phyloP scores from a whole-genome alignment of 2,888 invertebrate genomes.

The Pristionchus fissidentatus region DNA sequence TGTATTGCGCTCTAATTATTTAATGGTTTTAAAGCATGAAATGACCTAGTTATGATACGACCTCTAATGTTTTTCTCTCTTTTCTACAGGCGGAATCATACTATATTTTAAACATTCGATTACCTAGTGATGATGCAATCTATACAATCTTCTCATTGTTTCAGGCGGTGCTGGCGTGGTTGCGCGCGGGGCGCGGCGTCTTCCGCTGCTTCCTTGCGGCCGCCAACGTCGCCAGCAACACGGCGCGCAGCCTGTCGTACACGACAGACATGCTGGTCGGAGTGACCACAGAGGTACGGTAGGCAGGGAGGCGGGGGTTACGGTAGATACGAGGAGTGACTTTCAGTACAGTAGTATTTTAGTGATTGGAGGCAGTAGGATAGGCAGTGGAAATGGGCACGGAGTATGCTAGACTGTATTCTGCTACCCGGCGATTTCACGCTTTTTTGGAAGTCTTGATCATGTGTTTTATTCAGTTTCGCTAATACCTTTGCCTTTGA shows the following conservation, averaged over 20 bases:
- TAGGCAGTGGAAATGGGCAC: no score
- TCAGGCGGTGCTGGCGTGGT: slow-evolving; percentile 52
- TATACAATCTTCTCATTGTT: neutral
- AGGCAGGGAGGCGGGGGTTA: neutral
- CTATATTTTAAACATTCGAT: neutral
- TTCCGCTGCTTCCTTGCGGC: slow-evolving; percentile 60
- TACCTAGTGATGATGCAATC: neutral
- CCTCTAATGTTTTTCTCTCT: no score
- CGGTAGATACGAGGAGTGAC: neutral
- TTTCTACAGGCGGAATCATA: neutral
- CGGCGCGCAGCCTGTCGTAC: slow-evolving; percentile 39
- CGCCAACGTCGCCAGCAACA: slow-evolving; percentile 51
- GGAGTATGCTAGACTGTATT: no score
- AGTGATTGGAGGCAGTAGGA: no score
- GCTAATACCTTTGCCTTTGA: no score
- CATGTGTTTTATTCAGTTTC: no score
- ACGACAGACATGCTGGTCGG: slow-evolving; percentile 43
- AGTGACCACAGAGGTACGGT: slow-evolving; percentile 34
- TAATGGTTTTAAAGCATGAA: no score
- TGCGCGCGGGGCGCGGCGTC: slow-evolving; percentile 58
- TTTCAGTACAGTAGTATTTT: no score
- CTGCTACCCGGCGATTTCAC: no score
- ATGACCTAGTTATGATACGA: no score
- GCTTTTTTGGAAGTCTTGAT: no score
- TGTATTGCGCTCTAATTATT: no score